Conservation (phyloP, 1,140 invertebrate genomes). For the Charaxes varanes region DNA sequence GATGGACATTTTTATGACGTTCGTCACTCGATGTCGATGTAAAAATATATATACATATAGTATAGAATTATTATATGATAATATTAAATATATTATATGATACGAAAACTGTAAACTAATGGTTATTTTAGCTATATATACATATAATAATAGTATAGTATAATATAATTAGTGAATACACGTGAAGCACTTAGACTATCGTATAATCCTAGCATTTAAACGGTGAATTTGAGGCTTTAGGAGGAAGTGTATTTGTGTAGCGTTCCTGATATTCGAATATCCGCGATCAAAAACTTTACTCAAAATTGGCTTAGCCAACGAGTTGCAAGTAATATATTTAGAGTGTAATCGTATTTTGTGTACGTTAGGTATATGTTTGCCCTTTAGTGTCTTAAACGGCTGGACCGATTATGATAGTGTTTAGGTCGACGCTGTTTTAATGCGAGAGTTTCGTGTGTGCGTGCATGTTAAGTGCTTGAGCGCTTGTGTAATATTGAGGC, state of each 20-base stretch:
- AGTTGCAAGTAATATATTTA: neutral
- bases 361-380: slow-evolving; percentile 15
- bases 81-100: slow-evolving; percentile 25
- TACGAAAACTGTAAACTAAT: slow-evolving; percentile 39
- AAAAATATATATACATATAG: slow-evolving; percentile 13
- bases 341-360: slow-evolving; percentile 13
- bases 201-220: slow-evolving; percentile 24
- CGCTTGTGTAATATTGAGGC: neutral
- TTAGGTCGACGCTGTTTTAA: slow-evolving; percentile 7
- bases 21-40: neutral
- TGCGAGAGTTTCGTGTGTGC: slow-evolving; percentile 1
- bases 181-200: slow-evolving; percentile 10
- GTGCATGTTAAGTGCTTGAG: neutral
- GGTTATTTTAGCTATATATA: slow-evolving; percentile 25
- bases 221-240: slow-evolving; percentile 25
- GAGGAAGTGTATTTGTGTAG: slow-evolving; percentile 15
- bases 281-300: slow-evolving; percentile 19
- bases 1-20: no score
- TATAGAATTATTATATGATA: slow-evolving; percentile 25
- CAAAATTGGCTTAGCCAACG: slow-evolving; percentile 23
- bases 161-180: slow-evolving; percentile 5
- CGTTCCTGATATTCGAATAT: slow-evolving; percentile 21
- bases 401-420: slow-evolving; percentile 14
- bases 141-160: slow-evolving; percentile 3
- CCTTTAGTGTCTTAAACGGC: slow-evolving; percentile 15